A percentile compares a stretch with the other conserved stretches of the same genome.
Conservation (phyloP, 2,797 vertebrate species). For the Halcyon chelicuti region DNA sequence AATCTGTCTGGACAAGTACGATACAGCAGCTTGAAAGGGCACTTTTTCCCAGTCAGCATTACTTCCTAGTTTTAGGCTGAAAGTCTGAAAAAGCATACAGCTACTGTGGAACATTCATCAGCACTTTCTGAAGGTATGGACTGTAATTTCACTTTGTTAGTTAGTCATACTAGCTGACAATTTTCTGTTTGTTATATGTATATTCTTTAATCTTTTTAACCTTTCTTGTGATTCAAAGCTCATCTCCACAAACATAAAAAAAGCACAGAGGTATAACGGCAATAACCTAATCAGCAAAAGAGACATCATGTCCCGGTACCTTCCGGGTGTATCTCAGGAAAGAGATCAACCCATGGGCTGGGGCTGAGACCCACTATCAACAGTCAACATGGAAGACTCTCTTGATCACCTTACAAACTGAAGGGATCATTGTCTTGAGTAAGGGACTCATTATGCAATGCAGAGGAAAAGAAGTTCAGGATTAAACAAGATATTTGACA, state of each 20-base stretch:
- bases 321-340: background rate
- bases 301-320: background rate
- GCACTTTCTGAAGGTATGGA: background rate
- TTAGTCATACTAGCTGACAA: background rate
- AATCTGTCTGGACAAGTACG: background rate
- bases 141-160: background rate
- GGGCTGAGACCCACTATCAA: rapidly evolving
- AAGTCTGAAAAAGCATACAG: background rate
- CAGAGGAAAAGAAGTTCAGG: background rate
- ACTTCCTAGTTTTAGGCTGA: background rate
- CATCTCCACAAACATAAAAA: too few species aligned
- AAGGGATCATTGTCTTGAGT: background rate
- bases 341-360: background rate
- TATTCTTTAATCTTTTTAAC: background rate
- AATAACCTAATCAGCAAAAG: background rate
- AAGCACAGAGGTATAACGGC: background rate
- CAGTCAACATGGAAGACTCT: background rate
- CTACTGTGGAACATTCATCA: background rate
- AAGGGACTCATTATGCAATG: background rate
- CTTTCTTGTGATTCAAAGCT: background rate
- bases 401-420: background rate
- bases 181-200: background rate
- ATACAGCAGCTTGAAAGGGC: background rate
- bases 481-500: background rate
- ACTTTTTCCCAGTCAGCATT: background rate